Evolutionary conservation across 64 coral and sea anemone species (phyloP).

Genomic region (Actinia equina): DNA sequence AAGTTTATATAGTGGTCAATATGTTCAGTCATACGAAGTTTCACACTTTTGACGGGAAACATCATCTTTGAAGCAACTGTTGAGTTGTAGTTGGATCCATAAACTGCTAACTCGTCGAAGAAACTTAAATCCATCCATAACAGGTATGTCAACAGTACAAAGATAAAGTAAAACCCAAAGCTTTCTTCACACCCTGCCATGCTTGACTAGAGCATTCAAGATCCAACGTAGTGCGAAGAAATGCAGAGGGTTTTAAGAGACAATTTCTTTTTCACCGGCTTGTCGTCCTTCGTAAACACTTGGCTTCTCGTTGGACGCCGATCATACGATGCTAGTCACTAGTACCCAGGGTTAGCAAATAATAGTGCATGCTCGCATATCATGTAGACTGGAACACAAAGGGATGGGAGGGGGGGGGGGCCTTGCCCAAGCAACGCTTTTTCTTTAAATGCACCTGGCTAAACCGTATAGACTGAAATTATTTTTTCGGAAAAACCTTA

Average conservation of each 20-base stretch:
- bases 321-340: too few relatives aligned
- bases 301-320: too few relatives aligned
- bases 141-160: constrained; percentile 68
- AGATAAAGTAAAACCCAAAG: constrained; percentile 78
- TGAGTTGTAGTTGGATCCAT: constrained; percentile 70
- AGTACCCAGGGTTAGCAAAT: too few relatives aligned
- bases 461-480: too few relatives aligned
- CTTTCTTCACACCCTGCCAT: constrained; percentile 77
- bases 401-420: too few relatives aligned
- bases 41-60: constrained; percentile 70
- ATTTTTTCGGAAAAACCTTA: too few relatives aligned
- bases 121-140: constrained; percentile 93
- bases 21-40: constrained; percentile 84
- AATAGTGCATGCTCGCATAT: too few relatives aligned
- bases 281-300: too few relatives aligned
- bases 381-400: too few relatives aligned
- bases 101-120: constrained; percentile 74
- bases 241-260: neutral
- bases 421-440: too few relatives aligned
- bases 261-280: too few relatives aligned
- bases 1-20: constrained; percentile 71
- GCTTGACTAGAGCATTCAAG: neutral
- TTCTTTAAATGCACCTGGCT: too few relatives aligned
- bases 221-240: neutral
- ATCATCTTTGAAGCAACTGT: constrained; percentile 59